A percentile compares a stretch with the other conserved stretches of the same genome.
These are phyloP conservation scores for Rotaria sp. DNA, from an alignment of 2,888 invertebrate species.

Conservation along the genomic window DNA sequence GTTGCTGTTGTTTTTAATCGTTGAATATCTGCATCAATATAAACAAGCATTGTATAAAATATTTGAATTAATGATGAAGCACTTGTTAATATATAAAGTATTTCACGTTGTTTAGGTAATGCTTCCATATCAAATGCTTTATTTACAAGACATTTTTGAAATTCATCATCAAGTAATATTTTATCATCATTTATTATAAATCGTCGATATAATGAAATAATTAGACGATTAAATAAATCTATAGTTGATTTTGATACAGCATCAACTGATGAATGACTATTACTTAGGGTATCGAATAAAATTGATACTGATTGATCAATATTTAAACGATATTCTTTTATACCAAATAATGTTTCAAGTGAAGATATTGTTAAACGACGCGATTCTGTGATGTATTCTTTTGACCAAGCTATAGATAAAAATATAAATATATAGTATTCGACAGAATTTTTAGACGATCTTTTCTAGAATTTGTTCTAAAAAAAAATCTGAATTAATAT, in stretches of 20 bases:
- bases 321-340: neutral
- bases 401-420: neutral
- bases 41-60: neutral
- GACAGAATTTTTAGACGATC: too few species aligned
- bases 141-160: neutral
- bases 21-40: constrained; percentile 10
- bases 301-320: neutral
- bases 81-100: constrained; percentile 13
- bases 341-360: constrained; percentile 11
- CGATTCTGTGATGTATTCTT: neutral
- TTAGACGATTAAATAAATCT: neutral
- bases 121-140: neutral
- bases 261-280: neutral
- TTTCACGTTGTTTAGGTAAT: neutral
- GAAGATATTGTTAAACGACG: constrained; percentile 9
- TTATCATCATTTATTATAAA: neutral
- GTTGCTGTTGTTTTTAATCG: neutral
- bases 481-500: too few species aligned
- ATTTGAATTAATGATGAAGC: neutral
- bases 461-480: too few species aligned
- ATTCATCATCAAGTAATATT: neutral
- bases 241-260: neutral
- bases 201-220: constrained; percentile 17
- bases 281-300: neutral
- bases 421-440: too few species aligned